phyloP scores from a whole-genome alignment of 2,888 invertebrate genomes.

The Anoplius nigerrimus region DNA sequence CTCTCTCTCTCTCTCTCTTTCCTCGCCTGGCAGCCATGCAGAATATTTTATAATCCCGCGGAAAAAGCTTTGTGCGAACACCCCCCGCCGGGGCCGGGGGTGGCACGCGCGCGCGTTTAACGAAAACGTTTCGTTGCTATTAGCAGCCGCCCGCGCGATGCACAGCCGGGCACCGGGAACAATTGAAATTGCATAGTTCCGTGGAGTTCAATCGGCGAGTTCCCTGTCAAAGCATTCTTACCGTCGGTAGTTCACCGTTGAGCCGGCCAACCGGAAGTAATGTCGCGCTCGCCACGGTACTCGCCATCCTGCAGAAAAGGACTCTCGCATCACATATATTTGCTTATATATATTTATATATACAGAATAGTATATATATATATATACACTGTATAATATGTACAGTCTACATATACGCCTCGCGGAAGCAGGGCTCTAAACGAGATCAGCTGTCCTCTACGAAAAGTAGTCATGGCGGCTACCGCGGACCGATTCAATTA shows the following conservation, averaged over 20 bases:
- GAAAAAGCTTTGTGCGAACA: constrained; percentile 18
- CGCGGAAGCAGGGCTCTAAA: no score
- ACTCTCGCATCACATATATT: no score
- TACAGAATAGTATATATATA: no score
- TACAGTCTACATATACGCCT: no score
- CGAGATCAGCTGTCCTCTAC: no score
- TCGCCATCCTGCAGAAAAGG: neutral
- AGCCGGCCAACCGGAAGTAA: constrained; percentile 7
- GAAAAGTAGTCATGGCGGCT: no score
- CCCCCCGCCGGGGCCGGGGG: neutral
- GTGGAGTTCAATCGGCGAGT: constrained; percentile 36
- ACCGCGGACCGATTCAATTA: no score
- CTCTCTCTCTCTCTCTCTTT: no score
- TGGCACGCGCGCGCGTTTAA: constrained; percentile 22
- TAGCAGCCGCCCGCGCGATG: constrained; percentile 21
- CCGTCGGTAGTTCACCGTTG: constrained; percentile 12
- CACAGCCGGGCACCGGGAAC: constrained; percentile 19
- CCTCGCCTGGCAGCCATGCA: constrained; percentile 7
- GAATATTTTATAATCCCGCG: constrained; percentile 22
- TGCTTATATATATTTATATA: no score
- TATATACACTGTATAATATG: no score
- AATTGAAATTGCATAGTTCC: constrained; percentile 45
- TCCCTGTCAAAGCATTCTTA: constrained; percentile 29
- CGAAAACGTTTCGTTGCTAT: constrained; percentile 37
- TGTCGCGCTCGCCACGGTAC: constrained; percentile 5